A percentile compares a stretch with the other conserved stretches of the same genome.
These are phyloP conservation scores for Teleogryllus occipitalis DNA, from an alignment of 1,140 invertebrate genomes.

Conservation along the genomic window DNA sequence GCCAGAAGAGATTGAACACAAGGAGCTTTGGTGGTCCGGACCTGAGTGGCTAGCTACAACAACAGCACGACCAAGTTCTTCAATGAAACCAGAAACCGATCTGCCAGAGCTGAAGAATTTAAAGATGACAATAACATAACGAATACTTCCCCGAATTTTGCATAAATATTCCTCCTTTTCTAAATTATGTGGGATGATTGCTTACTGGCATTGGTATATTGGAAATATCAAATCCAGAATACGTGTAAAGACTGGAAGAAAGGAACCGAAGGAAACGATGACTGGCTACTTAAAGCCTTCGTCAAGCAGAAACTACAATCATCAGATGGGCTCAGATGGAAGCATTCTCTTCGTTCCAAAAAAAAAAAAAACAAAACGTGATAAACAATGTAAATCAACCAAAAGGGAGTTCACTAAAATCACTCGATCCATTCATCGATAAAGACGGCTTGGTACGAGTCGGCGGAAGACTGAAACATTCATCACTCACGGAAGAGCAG, in stretches of 20 bases:
- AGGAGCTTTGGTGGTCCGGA: conserved; percentile 15
- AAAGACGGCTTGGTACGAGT: conserved; percentile 24
- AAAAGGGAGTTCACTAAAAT: neutral
- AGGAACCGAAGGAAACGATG: neutral
- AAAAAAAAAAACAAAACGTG: too few species aligned
- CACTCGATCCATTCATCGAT: conserved; percentile 20
- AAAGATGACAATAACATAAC: neutral
- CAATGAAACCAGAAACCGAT: neutral
- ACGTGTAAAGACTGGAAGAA: neutral
- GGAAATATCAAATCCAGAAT: neutral
- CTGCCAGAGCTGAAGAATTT: neutral
- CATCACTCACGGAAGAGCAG: conserved; percentile 19
- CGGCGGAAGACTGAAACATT: conserved; percentile 24
- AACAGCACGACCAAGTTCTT: neutral
- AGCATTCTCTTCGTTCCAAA: neutral
- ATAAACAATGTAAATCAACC: neutral
- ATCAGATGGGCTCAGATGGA: too few species aligned
- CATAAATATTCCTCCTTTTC: too few species aligned
- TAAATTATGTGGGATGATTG: neutral
- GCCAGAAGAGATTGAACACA: too few species aligned
- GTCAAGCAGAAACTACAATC: too few species aligned
- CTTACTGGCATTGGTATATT: neutral
- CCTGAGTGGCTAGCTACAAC: conserved; percentile 16
- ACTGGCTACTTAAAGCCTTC: neutral
- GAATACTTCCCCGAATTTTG: neutral